Evolutionary conservation across 2,888 invertebrate genomes (phyloP), one percentile per base, ranked within the genome.

Genomic region (Phoronis australis): DNA sequence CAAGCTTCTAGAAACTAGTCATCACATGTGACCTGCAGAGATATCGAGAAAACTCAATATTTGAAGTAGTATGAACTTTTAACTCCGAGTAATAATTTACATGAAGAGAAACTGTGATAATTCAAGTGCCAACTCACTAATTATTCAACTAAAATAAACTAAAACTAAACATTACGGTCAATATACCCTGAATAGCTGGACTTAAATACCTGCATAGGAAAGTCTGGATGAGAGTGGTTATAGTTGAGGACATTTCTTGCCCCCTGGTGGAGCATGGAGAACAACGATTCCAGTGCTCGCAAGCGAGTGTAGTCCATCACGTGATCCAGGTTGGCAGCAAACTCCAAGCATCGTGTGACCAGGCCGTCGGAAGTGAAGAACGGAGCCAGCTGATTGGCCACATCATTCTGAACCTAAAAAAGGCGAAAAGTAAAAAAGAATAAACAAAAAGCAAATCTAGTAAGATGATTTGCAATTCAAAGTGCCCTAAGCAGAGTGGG

Each of bases 241-340:
- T 97, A 97, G 39, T 84, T 87, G 25, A 97, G 79, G 48, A 99
- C 87, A 71, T 94, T 94, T 63, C 90, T 84, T 4, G 80, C 90
- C 22, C 90, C 85, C 73, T 97, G 91, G 78, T 97, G 97, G 39
- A 99, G 80, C 94, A 99, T 96, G 3, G 96, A 95, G 79, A 99
- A 99, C 48, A 99, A 81, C 0, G 96, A 94, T 47, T 91, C 91
- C 1, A 99, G 82, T 1, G 99, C 96, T 48, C 99, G 82, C 57
- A 97, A 83, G n/a, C 94, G 83, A 0, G 97, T 99, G 75, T 97
- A 97, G 80, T 97, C 97, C 99, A 99, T 99, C 43, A 99, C 76
- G 72, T 99, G 99, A 71, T 99, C 97, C 35, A 81, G 67, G 25
- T 85, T 84, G 75, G 86, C 86, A 1, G 95, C 91, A 70, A 88